Evolutionary conservation across 1,140 invertebrate species (phyloP).

Genomic region (Seison nebaliae): DNA sequence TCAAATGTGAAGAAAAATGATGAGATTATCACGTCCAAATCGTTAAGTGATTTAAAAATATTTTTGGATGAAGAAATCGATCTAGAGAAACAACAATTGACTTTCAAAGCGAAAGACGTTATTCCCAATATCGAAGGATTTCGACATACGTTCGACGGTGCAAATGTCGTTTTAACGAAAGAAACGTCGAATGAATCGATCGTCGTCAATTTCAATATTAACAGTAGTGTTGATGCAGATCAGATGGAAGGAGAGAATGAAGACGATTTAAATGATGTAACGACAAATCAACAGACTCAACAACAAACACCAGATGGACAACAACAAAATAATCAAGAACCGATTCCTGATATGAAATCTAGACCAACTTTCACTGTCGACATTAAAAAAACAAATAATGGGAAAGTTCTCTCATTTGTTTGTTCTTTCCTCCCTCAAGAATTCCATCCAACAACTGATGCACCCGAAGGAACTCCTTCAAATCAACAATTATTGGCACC

Average conservation of each 20-base stretch:
- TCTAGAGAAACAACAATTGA: conserved; percentile 4
- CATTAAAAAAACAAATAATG: conserved; percentile 1
- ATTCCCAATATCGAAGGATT: conserved; percentile 4
- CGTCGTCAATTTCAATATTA: conserved; percentile 11
- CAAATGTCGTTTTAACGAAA: conserved; percentile 7
- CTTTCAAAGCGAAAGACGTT: background rate
- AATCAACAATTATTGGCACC: background rate
- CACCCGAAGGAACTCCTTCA: background rate
- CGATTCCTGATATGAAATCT: conserved; percentile 3
- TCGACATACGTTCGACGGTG: conserved; percentile 3
- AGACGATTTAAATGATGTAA: background rate
- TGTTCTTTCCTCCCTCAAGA: conserved; percentile 11
- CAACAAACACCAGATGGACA: conserved; percentile 1
- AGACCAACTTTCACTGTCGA: conserved; percentile 11
- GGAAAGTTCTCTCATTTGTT: conserved; percentile 5
- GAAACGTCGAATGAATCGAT: conserved; percentile 4
- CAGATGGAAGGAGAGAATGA: conserved; percentile 1
- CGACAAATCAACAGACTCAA: background rate
- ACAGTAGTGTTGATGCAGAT: conserved; percentile 3
- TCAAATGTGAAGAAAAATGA: too few species aligned
- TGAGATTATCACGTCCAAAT: background rate
- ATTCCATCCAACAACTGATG: conserved; percentile 1
- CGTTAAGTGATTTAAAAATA: conserved; percentile 8
- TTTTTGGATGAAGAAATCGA: conserved; percentile 13
- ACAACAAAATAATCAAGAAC: background rate